Evolutionary conservation across 2,797 vertebrate genomes (phyloP), one percentile per base, ranked within the genome.

Genomic region (Poliocrania exsul): DNA sequence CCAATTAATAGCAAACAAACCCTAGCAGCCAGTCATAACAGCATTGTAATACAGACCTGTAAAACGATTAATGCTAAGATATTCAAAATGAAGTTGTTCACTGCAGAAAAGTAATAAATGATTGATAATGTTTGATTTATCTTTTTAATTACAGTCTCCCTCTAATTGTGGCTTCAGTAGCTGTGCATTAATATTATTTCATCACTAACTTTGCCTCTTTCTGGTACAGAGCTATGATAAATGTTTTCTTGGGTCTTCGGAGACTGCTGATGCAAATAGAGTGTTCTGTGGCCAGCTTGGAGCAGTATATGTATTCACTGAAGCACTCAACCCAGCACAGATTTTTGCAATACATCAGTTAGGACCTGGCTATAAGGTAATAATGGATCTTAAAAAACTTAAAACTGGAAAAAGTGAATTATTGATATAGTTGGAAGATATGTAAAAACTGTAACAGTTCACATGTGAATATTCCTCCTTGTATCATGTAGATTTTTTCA

Each of bases 331-430:
- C 97, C 99, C 99, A 6, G 98, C 99, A 25, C 99, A 99, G 97
- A 99, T 99, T 98, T 99, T 99, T 98, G 99, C 99, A 97, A 98
- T 99, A 98, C 99, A 99, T 98, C 99, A 99, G 95, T 98, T 99
- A 56, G 99, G 99, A 96, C 98, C 99, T 83, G 98, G 99, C 92
- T 99, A 99, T 98, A 99, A 99, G 99, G 99, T 99, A 98, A 86
- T 65, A 71, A 37, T 14, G 2, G 29, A 47, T 77, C 33, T 88
- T 49, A 73, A 75, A 49, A 91, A 67, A 17, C 0, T 2, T 81
- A 29, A 62, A 72, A 47, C 26, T 50, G 33, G 21, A 33, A 81
- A 62, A 71, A 86, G 4, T 60, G 85, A 72, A 47, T 66, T 35
- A 25, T 31, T 64, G 7, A 72, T 74, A 7, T 2, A 25, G 1